These are phyloP conservation scores for Xenops minutus DNA, from an alignment of 2,797 vertebrate species.

Conservation along the genomic window DNA sequence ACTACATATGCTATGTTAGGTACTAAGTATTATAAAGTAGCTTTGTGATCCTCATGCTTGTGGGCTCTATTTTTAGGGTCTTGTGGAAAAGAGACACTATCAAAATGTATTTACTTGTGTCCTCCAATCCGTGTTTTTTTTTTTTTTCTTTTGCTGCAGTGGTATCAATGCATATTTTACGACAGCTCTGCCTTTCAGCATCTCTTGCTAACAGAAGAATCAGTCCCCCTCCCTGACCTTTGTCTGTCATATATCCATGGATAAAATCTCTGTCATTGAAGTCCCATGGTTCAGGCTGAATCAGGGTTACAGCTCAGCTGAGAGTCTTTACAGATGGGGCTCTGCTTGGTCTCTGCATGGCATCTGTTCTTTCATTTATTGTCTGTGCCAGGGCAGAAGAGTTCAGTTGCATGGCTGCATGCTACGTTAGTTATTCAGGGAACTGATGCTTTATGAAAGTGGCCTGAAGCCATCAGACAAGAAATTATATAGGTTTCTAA, in stretches of 20 bases:
- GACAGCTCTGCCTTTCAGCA: not conserved
- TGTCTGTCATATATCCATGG: constrained; percentile 17
- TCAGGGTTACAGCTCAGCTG: not conserved
- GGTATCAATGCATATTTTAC: not conserved
- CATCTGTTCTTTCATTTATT: not conserved
- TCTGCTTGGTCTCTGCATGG: not conserved
- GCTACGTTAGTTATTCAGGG: constrained; percentile 8
- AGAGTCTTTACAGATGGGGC: not conserved
- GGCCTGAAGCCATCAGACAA: constrained; percentile 40
- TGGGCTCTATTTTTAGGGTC: not conserved
- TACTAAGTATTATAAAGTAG: not conserved
- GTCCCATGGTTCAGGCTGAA: not conserved
- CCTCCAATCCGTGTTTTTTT: not conserved
- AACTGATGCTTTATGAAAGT: constrained; percentile 44
- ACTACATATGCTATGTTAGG: not conserved
- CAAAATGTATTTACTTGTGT: not conserved
- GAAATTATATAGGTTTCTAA: constrained; percentile 30
- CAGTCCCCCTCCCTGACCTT: not conserved
- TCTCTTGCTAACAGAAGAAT: not conserved
- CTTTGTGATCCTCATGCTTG: not conserved
- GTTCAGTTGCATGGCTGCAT: not conserved
- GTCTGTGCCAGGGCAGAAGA: not conserved
- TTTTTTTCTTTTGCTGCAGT: not conserved
- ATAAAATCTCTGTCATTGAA: constrained; percentile 30
- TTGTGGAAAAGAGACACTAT: not conserved